Percentiles rank a stretch among this genome's conserved stretches.
Conservation (phyloP, 2,113 vertebrate species). For the Speoplatyrhinus poulsoni region DNA sequence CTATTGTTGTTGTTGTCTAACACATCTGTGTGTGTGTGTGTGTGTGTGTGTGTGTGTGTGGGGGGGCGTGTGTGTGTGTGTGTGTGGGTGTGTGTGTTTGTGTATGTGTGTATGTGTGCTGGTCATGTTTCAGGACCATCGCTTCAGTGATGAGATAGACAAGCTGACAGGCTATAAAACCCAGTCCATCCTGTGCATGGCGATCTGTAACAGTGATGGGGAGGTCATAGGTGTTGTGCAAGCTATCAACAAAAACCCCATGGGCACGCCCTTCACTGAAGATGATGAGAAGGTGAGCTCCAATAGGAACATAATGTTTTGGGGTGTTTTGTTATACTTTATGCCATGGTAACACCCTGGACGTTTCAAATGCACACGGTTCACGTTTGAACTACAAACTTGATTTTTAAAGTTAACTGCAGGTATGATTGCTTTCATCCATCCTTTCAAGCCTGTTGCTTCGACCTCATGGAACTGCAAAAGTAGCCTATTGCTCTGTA, state of each 20-base stretch:
- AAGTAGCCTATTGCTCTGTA: too few relatives aligned
- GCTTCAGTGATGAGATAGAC: slow-evolving; percentile 83
- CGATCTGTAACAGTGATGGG: slow-evolving; percentile 79
- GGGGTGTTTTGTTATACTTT: background rate
- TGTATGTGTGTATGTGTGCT: background rate
- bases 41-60: too few relatives aligned
- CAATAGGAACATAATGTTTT: background rate
- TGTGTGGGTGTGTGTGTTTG: background rate
- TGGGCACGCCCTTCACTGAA: slow-evolving; percentile 74
- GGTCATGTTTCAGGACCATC: slow-evolving; percentile 70
- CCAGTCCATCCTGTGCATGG: slow-evolving; percentile 80
- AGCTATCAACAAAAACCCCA: slow-evolving; percentile 80
- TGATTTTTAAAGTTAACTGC: too few relatives aligned
- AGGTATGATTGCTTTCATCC: too few relatives aligned
- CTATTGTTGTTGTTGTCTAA: background rate
- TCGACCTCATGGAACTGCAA: too few relatives aligned
- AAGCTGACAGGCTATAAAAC: slow-evolving; percentile 82
- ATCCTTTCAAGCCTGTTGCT: too few relatives aligned
- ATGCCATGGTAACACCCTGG: too few relatives aligned
- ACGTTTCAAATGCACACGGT: too few relatives aligned
- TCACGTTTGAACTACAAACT: too few relatives aligned
- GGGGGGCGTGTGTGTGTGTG: slow-evolving; percentile 1
- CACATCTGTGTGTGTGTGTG: background rate
- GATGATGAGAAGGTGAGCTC: slow-evolving; percentile 78
- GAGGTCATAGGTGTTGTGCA: slow-evolving; percentile 81